These are phyloP conservation scores for Pogona vitticeps DNA, from an alignment of 2,113 vertebrate species.

Conservation along the genomic window DNA sequence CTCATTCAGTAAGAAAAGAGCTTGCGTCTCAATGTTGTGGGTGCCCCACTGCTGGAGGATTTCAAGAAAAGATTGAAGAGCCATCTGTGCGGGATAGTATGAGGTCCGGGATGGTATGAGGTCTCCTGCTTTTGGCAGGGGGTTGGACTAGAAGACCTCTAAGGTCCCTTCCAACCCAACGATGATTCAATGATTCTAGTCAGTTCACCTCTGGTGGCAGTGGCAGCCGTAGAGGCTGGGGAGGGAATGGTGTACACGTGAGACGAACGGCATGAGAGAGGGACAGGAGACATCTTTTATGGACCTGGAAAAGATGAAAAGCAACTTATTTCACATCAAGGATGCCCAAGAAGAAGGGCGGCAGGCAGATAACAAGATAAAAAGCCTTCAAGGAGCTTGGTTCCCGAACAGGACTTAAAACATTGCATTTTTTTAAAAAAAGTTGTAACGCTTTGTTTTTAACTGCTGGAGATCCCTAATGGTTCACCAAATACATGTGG, in stretches of 20 bases:
- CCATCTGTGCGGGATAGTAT: no score
- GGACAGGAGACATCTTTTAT: background rate
- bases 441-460: constrained; percentile 51
- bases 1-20: constrained; percentile 39
- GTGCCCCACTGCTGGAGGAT: no score
- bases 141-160: no score
- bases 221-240: background rate
- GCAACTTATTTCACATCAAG: constrained; percentile 24
- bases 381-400: background rate
- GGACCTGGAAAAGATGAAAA: background rate
- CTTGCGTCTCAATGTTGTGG: no score
- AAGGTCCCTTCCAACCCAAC: no score
- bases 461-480: constrained; percentile 31
- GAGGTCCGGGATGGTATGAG: no score
- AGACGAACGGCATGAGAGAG: background rate
- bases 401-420: constrained; percentile 16
- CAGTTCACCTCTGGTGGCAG: background rate
- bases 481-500: constrained; percentile 17
- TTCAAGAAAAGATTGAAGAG: no score
- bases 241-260: background rate
- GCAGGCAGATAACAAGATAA: constrained; percentile 39
- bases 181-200: no score
- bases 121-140: no score
- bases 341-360: background rate
- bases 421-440: constrained; percentile 37